Conservation (phyloP, 2,797 vertebrate genomes). For the Propithecus deckenii region DNA sequence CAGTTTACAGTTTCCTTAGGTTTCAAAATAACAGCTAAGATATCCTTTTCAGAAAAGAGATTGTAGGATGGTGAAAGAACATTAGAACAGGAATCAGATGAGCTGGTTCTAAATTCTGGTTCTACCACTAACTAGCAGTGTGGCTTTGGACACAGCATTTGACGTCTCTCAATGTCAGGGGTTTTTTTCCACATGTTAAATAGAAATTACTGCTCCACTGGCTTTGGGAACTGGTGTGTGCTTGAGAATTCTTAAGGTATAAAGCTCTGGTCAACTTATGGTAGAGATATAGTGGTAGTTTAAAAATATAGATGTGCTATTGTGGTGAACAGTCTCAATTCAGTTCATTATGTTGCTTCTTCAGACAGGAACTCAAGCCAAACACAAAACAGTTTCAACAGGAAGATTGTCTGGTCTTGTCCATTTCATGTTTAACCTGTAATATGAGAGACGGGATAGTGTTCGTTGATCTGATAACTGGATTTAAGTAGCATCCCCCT, state of each 20-base stretch:
- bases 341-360: neutral
- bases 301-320: neutral
- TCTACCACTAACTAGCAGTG: neutral
- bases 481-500: neutral
- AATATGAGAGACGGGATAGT: neutral
- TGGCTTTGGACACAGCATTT: neutral
- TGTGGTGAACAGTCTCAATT: neutral
- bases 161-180: neutral
- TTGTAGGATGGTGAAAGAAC: neutral
- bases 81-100: neutral
- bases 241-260: neutral
- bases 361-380: neutral
- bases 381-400: neutral
- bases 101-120: slow-evolving; percentile 47
- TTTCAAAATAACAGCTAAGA: slow-evolving; percentile 32
- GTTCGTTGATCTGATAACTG: neutral
- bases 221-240: neutral
- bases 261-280: neutral
- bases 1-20: slow-evolving; percentile 44
- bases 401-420: slow-evolving; percentile 25
- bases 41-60: slow-evolving; percentile 10
- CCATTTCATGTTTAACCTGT: slow-evolving; percentile 16
- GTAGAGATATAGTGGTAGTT: neutral
- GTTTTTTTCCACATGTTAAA: neutral
- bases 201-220: neutral